phyloP scores from a whole-genome alignment of 2,113 vertebrate genomes.

The Lagopus leucura region DNA sequence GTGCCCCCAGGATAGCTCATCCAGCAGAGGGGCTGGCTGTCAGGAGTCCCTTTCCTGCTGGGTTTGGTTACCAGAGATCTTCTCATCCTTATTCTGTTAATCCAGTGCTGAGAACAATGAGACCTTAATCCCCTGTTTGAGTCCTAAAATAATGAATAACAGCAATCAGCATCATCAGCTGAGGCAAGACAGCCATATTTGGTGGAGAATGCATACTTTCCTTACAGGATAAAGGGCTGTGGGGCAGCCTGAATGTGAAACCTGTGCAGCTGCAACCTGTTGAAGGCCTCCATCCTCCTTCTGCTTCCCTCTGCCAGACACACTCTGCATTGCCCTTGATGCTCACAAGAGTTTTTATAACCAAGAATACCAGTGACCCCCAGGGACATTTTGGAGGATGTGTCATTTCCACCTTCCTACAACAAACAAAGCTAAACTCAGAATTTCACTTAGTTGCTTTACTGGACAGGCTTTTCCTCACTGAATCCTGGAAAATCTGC shows the following conservation, averaged over 20 bases:
- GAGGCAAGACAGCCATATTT: constrained; percentile 23
- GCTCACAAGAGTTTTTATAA: neutral
- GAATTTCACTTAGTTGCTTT: neutral
- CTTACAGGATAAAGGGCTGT: neutral
- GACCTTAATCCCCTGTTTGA: constrained; percentile 4
- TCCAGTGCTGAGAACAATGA: neutral
- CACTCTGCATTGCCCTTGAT: neutral
- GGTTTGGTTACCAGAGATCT: neutral
- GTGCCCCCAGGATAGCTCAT: neutral
- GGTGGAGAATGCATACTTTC: neutral
- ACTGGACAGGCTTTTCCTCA: neutral
- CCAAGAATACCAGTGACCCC: neutral
- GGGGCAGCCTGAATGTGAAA: neutral
- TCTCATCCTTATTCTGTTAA: neutral
- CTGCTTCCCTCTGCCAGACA: neutral
- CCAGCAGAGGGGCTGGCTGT: neutral
- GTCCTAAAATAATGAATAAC: constrained; percentile 35
- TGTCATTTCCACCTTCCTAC: neutral
- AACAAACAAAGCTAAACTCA: neutral
- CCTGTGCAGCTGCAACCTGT: neutral
- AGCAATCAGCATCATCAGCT: constrained; percentile 13
- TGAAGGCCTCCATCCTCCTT: neutral
- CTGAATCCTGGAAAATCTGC: neutral
- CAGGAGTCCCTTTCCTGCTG: constrained; percentile 3
- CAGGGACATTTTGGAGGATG: neutral